phyloP scores from a whole-genome alignment of 2,113 vertebrate species.

The Canis aureus region DNA sequence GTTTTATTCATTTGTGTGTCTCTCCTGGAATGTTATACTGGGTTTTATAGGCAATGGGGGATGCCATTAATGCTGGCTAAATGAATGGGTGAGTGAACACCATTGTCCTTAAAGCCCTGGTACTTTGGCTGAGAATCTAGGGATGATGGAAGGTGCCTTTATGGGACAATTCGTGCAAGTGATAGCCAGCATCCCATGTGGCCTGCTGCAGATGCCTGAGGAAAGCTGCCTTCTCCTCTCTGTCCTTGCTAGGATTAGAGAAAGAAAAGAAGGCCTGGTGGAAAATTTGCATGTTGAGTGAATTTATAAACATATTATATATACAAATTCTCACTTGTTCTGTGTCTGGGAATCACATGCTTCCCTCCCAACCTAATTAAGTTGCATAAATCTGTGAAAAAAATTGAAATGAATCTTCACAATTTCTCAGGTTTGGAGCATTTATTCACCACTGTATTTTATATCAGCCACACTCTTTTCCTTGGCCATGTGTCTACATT shows the following conservation, averaged over 20 bases:
- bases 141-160: background rate
- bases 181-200: background rate
- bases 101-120: background rate
- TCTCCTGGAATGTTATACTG: background rate
- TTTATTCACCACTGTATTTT: conserved; percentile 11
- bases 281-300: background rate
- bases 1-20: background rate
- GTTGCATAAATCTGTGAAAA: background rate
- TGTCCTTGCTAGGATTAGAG: background rate
- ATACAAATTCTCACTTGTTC: background rate
- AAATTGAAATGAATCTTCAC: background rate
- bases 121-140: background rate
- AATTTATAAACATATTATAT: background rate
- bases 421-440: background rate
- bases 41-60: background rate
- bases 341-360: background rate
- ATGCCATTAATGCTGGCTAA: background rate
- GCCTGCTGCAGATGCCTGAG: background rate
- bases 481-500: conserved; percentile 33
- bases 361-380: background rate
- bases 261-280: background rate
- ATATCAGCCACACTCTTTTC: conserved; percentile 40
- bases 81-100: background rate
- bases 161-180: background rate
- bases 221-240: background rate